Base-by-base conservation (phyloP, 1,140 invertebrate genomes). In the Ostrea denselamellosa region DNA sequence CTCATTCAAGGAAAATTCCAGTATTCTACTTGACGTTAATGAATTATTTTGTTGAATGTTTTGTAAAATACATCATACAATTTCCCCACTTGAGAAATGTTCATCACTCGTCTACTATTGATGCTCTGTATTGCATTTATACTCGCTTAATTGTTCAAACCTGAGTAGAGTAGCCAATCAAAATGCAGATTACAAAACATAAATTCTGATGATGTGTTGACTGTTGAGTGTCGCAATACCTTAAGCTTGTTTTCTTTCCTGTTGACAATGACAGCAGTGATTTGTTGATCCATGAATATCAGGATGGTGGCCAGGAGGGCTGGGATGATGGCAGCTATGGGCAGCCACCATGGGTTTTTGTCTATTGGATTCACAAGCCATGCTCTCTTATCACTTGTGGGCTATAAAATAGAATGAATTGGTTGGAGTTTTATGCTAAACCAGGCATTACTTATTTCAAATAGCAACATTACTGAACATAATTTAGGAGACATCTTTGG, bases 231-330 rank as follows among this genome's bases (percentile, higher is more conserved):
- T n/a, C n/a, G n/a, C n/a, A n/a, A 91, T 94, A 97, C 96, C 95
- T 98, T 98, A 53, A 99, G 95, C 95, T 99, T 99, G 94, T 99
- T 98, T 95, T 99, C 99, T 95, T 99, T 99, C 62, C 99, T 96
- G 94, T 99, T 99, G 9, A 99, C 97, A 94, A 99, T 99, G 34
- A 99, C 99, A 86, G 98, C 98, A 1, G 99, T 99, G 88, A 99
- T 99, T 95, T 99, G 99, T 95, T 99, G 99, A 96, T 99, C 99
- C 98, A 99, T 99, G 95, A 99, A 99, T 92, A 99, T 98, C 8
- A 99, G 96, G 93, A 99, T 99, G n/a, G 98, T 99, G 52, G 98
- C 98, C 19, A 99, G 95, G 8, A 99, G 94, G 81, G 99, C 98
- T 0, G 99, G 99, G 52, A 99, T 95, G 54, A 97, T 91, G 7